phyloP scores from a whole-genome alignment of 2,797 vertebrate genomes.

The Vespertilio murinus region DNA sequence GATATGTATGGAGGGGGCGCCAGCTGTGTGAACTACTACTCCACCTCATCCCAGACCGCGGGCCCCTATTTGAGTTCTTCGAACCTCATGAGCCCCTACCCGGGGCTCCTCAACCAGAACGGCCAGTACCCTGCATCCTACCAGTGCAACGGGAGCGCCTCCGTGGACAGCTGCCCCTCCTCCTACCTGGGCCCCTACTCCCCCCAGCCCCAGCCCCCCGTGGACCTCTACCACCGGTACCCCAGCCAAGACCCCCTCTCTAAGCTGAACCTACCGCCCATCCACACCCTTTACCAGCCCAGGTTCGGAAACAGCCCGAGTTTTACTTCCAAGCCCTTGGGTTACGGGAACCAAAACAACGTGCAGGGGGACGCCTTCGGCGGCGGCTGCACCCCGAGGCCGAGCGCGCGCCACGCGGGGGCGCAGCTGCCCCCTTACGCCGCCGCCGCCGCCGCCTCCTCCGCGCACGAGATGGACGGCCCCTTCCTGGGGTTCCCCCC shows the following conservation, averaged over 20 bases:
- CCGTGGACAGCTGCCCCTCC: constrained; percentile 90
- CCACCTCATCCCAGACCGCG: constrained; percentile 86
- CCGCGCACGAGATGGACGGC: constrained; percentile 84
- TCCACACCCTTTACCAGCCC: constrained; percentile 91
- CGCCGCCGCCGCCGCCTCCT: constrained; percentile 80
- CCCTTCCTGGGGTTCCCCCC: constrained; percentile 88
- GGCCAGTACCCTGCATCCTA: constrained; percentile 90
- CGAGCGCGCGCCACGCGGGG: constrained; percentile 86
- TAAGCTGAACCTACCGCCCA: constrained; percentile 86
- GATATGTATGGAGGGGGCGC: constrained; percentile 87
- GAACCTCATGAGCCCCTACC: constrained; percentile 86
- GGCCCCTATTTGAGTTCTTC: constrained; percentile 92
- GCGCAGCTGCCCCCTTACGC: constrained; percentile 88
- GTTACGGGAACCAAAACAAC: constrained; percentile 88
- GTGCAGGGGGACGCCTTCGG: constrained; percentile 91
- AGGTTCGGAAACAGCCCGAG: constrained; percentile 89
- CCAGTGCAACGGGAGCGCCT: constrained; percentile 92
- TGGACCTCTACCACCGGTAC: constrained; percentile 91
- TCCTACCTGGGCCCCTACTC: constrained; percentile 87
- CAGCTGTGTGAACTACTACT: constrained; percentile 87
- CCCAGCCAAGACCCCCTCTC: constrained; percentile 86
- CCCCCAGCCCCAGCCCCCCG: constrained; percentile 90
- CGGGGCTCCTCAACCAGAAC: constrained; percentile 85
- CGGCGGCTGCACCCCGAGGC: constrained; percentile 87
- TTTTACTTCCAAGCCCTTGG: constrained; percentile 90